Evolutionary conservation across 2,888 invertebrate genomes (phyloP), one percentile per base, ranked within the genome.

Genomic region (Tubulanus polymorphus): DNA sequence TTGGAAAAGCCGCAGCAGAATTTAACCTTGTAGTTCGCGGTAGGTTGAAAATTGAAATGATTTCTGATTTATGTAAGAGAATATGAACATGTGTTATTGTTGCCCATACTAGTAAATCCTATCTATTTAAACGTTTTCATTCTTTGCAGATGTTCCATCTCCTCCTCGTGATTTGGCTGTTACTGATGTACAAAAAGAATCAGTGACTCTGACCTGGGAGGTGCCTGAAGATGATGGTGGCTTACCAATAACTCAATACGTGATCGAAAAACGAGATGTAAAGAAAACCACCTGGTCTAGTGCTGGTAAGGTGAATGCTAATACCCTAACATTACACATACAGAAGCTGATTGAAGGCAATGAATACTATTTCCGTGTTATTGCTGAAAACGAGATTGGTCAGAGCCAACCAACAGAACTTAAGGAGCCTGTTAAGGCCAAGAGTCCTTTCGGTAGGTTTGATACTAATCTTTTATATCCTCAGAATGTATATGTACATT

Each of bases 331-430:
- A 15, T 72, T 63, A 57, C 61, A 69, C 35, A 72, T 76, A 26
- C 67, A 70, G 56, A 76, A 75, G 63, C 69, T 79, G 18, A 63
- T 72, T n/a, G 78, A 79, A 57, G 75, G 75, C 37, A 70, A 71
- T 55, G 70, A 75, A 54, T 79, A 79, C 62, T 71, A 66, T 61
- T 78, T 78, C 72, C 59, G 78, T 25, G 74, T 79, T 8, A 64
- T 73, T 6, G 79, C 79, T n/a, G 74, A 77, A 59, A 79, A 80
- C 57, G 73, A 71, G 28, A 69, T 91, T 63, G 96, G 96, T 32
- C 81, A 91, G 54, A 91, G 94, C 77, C 85, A 89, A 69, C 88
- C 94, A 51, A 86, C 91, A 51, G 85, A 86, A 66, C 88, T 91
- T 6, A 87, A 90, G 65, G 70, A 73, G 56, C 84, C 87, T 51